Evolutionary conservation across 2,797 vertebrate genomes (phyloP).

Genomic region (Sciurus vulgaris): DNA sequence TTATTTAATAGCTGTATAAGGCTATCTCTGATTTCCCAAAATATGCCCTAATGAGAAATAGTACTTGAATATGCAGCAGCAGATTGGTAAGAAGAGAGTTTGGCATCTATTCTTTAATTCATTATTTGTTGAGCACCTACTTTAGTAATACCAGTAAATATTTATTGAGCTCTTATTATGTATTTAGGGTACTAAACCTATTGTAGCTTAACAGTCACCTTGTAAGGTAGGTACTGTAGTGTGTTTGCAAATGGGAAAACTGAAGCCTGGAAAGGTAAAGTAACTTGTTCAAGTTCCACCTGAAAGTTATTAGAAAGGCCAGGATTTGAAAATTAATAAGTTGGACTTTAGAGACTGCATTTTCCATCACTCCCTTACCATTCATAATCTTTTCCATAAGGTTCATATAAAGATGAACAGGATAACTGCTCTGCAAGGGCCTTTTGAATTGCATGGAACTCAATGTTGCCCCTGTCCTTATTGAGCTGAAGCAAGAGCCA

Average conservation of each 20-base stretch:
- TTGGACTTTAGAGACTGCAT: neutral
- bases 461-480: neutral
- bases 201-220: neutral
- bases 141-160: neutral
- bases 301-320: neutral
- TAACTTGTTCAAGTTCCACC: neutral
- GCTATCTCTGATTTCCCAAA: neutral
- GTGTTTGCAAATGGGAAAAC: conserved; percentile 30
- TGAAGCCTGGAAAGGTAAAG: neutral
- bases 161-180: neutral
- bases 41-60: neutral
- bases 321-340: neutral
- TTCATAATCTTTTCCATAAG: neutral
- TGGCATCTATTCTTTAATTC: neutral
- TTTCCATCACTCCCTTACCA: neutral
- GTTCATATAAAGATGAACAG: neutral
- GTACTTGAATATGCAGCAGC: neutral
- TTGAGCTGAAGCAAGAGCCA: neutral
- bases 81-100: neutral
- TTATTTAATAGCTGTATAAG: neutral
- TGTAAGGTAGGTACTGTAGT: neutral
- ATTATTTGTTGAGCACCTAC: neutral
- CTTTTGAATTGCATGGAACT: neutral
- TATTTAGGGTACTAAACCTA: neutral
- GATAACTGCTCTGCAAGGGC: neutral